Base-by-base conservation (phyloP, 2,113 vertebrate genomes). In the Mormyrus iriodes region DNA sequence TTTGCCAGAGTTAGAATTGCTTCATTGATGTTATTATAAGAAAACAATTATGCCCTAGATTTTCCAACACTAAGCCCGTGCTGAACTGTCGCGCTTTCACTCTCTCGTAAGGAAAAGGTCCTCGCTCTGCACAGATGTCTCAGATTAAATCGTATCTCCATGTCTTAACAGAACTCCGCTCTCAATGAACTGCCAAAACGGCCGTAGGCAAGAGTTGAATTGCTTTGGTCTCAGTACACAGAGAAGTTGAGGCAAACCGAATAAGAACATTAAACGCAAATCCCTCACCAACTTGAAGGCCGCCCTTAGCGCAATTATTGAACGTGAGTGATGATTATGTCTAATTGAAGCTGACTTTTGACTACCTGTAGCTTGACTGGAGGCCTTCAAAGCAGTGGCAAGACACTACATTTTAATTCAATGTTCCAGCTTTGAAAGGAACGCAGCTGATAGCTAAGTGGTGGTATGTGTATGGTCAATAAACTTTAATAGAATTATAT, bases 151-250 rank as follows among this genome's bases (percentile, higher is more conserved):
- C 97, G 97, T 97, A 97, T 97, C 97, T 97, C 95, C 91, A 94
- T 96, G 95, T 96, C 94, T 96, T 96, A 94, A 94, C 96, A 95
- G 95, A 89, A 92, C 93, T 94, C 94, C 92, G 93, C 94, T 93
- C 97, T 96, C 95, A 96, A 97, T 96, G 96, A 97, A 96, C 97
- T 98, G 97, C 98, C 97, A 98, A 95, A 97, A 97, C 93, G 96
- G 97, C 98, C 97, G 96, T 96, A 97, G 98, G 98, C 98, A 95
- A 98, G 95, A 96, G 97, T 97, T 97, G 98, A 98, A 99, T 99
- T 98, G 98, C 97, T 98, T 98, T 98, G 97, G 97, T 99, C 98
- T 98, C 97, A 96, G 97, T 97, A 97, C 97, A 97, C 97, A 97
- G 97, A 96, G 96, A 98, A 97, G 97, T 97, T 97, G 96, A 97